Evolutionary conservation across 1,140 invertebrate species (phyloP).

Genomic region (Gryon sp.): DNA sequence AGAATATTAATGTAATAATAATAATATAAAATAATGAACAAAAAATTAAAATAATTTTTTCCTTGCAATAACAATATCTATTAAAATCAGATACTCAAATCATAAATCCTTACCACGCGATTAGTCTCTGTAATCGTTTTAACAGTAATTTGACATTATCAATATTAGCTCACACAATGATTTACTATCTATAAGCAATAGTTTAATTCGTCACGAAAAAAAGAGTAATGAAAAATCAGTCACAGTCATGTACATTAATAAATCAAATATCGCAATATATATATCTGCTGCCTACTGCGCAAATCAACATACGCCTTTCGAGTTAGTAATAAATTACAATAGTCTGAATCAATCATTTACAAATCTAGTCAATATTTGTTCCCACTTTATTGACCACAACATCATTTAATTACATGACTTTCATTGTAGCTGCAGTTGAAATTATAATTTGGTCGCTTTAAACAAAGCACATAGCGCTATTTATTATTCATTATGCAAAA

Average conservation of each 20-base stretch:
- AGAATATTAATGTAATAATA: too few relatives aligned
- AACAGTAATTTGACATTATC: too few relatives aligned
- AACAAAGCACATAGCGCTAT: slow-evolving; percentile 23
- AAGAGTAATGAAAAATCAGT: not conserved
- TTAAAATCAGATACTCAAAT: too few relatives aligned
- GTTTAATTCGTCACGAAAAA: too few relatives aligned
- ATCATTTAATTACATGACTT: slow-evolving; percentile 29
- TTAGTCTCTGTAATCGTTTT: too few relatives aligned
- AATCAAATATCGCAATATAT: slow-evolving; percentile 11
- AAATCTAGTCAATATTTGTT: slow-evolving; percentile 33
- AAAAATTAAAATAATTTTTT: too few relatives aligned
- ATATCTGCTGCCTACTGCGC: slow-evolving; percentile 9
- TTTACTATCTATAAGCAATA: slow-evolving; percentile 1
- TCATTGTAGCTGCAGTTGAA: slow-evolving; percentile 16
- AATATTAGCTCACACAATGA: not conserved
- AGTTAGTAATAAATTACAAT: slow-evolving; percentile 29
- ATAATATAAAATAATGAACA: too few relatives aligned
- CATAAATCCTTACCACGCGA: too few relatives aligned
- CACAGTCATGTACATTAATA: slow-evolving; percentile 11
- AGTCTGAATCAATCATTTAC: slow-evolving; percentile 30
- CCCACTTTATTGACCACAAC: slow-evolving; percentile 5
- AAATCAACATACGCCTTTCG: slow-evolving; percentile 18
- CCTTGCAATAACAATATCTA: too few relatives aligned
- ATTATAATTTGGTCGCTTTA: slow-evolving; percentile 20
- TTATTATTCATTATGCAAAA: slow-evolving; percentile 61